Percentiles rank a stretch among this genome's conserved stretches.
Evolutionary conservation across 2,113 vertebrate species (phyloP).

Genomic region (Colius striatus): DNA sequence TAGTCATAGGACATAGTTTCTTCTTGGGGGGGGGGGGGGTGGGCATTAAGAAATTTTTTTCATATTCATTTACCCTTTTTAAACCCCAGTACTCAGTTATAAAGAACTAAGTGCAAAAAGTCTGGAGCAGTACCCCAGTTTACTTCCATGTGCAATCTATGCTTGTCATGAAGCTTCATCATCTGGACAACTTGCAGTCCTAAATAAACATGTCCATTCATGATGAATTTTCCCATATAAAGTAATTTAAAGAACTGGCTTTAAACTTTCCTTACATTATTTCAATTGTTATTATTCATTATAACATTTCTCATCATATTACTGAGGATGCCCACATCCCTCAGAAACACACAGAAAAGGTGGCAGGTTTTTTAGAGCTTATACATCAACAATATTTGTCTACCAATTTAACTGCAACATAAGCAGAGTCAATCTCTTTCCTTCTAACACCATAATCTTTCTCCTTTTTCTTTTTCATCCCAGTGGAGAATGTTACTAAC

Average conservation of each 20-base stretch:
- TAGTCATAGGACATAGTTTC: background rate
- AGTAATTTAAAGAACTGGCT: background rate
- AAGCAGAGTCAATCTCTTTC: background rate
- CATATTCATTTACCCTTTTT: background rate
- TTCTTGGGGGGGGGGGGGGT: fast-evolving
- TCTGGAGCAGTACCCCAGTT: background rate
- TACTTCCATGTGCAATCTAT: background rate
- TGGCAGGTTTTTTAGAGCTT: background rate
- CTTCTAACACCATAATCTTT: background rate
- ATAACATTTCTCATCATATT: background rate
- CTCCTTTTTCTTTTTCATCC: background rate
- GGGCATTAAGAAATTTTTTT: background rate
- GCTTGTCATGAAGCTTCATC: background rate
- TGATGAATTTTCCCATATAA: background rate
- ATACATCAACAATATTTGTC: background rate
- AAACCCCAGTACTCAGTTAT: background rate
- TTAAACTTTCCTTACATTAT: background rate
- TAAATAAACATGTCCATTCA: background rate
- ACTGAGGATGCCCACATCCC: background rate
- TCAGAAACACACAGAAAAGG: background rate
- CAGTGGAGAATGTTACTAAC: background rate
- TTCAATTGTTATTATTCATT: background rate
- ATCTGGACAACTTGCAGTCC: background rate
- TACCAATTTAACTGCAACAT: background rate
- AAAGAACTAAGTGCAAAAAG: background rate